Evolutionary conservation across 2,113 vertebrate genomes (phyloP), one percentile per base, ranked within the genome.

Genomic region (Oncorhynchus kisutch): DNA sequence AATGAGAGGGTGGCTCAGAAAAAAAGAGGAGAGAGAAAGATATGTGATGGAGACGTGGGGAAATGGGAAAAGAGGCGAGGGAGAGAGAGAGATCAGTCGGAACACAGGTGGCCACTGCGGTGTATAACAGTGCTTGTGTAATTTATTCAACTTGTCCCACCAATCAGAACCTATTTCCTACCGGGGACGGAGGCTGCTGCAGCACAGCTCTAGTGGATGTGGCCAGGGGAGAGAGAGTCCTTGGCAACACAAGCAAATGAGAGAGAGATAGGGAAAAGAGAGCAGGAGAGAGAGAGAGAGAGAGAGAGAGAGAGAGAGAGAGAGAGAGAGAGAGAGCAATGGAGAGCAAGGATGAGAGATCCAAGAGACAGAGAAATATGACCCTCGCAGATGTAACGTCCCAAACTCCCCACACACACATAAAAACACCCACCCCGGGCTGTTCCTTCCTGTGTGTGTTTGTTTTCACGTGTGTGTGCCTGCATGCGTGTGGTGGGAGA

Each of bases 131-230:
- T 20, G 29, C 25, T 78, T 74, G 29, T 20, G 11, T 79, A 76
- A 86, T 73, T 62, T 62, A 82, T 68, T 85, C 39, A 81, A 67
- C 78, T 76, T 64, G 34, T 60, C 72, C 67, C 77, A 75, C 27
- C 69, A 82, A 85, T 78, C 77, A 72, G 22, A 48, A 24, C n/a
- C 18, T 73, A 54, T 69, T 70, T 59, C 20, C 64, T 71, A 1
- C 48, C 29, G 29, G 64, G n/a, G 71, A n/a, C 25, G 18, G 20
- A 11, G 27, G 45, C 18, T 9, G 18, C 59, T 22, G 59, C 12
- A 16, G 59, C 59, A 62, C 54, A 7, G 54, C 54, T 57, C 54
- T 57, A 11, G 54, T 57, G 54, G 54, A 4, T 5, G 14, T 62
- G 20, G 59, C 20, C 20, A 2, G 59, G 59, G n/a, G 18, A 24